A percentile compares a stretch with the other conserved stretches of the same genome.
Conservation (phyloP, 2,113 vertebrate genomes). For the Microcebus jonahi region DNA sequence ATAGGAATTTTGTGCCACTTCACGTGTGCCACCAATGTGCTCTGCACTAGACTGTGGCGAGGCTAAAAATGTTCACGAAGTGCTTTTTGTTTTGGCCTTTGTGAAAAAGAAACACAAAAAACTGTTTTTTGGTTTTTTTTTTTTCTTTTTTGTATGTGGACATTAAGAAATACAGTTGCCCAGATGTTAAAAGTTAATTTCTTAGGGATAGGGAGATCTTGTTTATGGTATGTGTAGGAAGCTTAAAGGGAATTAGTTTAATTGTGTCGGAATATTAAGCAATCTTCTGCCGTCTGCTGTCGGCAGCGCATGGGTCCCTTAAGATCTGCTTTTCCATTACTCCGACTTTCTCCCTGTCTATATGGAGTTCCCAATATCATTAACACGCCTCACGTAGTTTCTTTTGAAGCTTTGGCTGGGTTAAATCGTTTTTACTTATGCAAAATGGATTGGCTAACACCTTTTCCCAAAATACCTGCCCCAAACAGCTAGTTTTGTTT, state of each 20-base stretch:
- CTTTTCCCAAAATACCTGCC: slow-evolving; percentile 50
- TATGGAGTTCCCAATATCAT: slow-evolving; percentile 48
- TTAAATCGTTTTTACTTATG: slow-evolving; percentile 67
- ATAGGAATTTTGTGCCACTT: slow-evolving; percentile 45
- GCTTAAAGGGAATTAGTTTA: slow-evolving; percentile 85
- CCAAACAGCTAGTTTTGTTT: not conserved
- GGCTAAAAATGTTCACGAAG: slow-evolving; percentile 62
- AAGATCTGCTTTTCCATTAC: slow-evolving; percentile 63
- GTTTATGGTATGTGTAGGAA: slow-evolving; percentile 80
- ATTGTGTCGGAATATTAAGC: slow-evolving; percentile 82
- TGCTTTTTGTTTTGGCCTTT: slow-evolving; percentile 56
- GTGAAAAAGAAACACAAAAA: not conserved
- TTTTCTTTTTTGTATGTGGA: slow-evolving; percentile 71
- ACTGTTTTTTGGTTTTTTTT: no score
- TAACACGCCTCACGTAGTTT: slow-evolving; percentile 38
- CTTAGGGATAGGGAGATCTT: slow-evolving; percentile 75
- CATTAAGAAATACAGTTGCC: slow-evolving; percentile 79
- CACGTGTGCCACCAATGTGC: slow-evolving; percentile 23
- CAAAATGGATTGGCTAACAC: slow-evolving; percentile 56
- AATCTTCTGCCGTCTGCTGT: slow-evolving; percentile 77
- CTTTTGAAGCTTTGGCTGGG: slow-evolving; percentile 61
- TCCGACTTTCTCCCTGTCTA: slow-evolving; percentile 63
- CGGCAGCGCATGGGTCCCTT: slow-evolving; percentile 58
- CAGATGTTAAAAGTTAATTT: slow-evolving; percentile 82
- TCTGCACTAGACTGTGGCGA: slow-evolving; percentile 3